A percentile compares a stretch with the other conserved stretches of the same genome.
These are phyloP conservation scores for Scortum barcoo DNA, from an alignment of 2,113 vertebrate species.

Conservation along the genomic window DNA sequence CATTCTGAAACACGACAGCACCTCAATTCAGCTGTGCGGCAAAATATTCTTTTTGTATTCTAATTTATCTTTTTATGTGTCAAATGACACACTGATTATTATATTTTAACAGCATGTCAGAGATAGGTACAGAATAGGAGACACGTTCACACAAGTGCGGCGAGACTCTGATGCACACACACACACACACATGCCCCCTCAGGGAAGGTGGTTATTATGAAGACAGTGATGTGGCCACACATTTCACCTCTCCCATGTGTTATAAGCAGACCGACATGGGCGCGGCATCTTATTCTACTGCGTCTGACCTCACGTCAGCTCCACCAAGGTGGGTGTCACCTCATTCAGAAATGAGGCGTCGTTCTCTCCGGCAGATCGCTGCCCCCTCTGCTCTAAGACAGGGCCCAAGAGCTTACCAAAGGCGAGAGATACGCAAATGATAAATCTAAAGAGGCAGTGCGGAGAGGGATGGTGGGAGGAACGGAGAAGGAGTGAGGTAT, in stretches of 20 bases:
- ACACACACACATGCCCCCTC: not conserved
- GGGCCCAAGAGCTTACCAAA: constrained; percentile 21
- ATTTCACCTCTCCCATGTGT: constrained; percentile 65
- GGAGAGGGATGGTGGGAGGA: not conserved
- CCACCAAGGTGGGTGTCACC: constrained; percentile 56
- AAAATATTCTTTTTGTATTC: too few relatives aligned
- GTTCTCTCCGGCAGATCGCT: constrained; percentile 19
- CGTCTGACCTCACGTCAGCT: constrained; percentile 64
- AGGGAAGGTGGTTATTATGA: constrained; percentile 34
- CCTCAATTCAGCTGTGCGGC: too few relatives aligned
- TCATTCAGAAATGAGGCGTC: constrained; percentile 60
- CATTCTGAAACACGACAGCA: too few relatives aligned
- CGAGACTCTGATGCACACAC: too few relatives aligned
- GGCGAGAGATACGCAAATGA: constrained; percentile 28
- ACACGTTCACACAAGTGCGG: not conserved
- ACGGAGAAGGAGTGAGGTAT: not conserved
- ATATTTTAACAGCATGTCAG: not conserved
- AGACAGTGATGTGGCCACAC: constrained; percentile 58
- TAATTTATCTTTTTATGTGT: too few relatives aligned
- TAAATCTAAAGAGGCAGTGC: constrained; percentile 50
- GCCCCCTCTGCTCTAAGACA: constrained; percentile 14
- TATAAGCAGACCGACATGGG: constrained; percentile 34
- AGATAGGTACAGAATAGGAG: constrained; percentile 3
- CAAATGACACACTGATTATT: too few relatives aligned
- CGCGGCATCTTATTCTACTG: constrained; percentile 54